Percentiles rank a stretch among this genome's conserved stretches.
These are phyloP conservation scores for Pteronura brasiliensis DNA, from an alignment of 2,113 vertebrate genomes.

Conservation along the genomic window DNA sequence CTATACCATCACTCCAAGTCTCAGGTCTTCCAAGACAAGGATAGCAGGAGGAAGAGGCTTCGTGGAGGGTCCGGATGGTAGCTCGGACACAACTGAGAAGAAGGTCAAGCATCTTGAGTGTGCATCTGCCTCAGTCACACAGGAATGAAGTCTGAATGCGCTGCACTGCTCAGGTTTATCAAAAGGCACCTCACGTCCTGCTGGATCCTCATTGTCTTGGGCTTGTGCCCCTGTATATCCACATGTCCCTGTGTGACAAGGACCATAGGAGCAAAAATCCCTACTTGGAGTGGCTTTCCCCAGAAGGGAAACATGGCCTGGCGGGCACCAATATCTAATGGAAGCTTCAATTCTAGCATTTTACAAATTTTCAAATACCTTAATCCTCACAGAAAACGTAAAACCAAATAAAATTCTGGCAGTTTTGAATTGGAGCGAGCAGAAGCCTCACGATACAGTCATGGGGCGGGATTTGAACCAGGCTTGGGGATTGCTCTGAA, in stretches of 20 bases:
- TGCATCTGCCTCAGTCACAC: not conserved
- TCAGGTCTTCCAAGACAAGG: not conserved
- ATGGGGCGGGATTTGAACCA: not conserved
- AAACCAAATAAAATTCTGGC: not conserved
- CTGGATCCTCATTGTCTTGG: not conserved
- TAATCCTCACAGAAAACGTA: not conserved
- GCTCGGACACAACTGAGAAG: not conserved
- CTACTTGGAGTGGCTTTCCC: not conserved
- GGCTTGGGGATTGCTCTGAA: not conserved
- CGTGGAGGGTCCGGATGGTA: fast-evolving
- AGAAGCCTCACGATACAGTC: not conserved
- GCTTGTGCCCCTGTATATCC: not conserved
- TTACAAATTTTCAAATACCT: not conserved
- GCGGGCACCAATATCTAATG: not conserved
- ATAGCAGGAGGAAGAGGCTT: not conserved
- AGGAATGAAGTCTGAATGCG: not conserved
- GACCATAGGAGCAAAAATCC: no score
- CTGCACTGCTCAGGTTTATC: no score
- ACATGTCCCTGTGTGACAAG: fast-evolving
- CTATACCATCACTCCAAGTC: not conserved
- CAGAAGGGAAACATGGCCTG: not conserved
- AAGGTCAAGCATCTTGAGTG: fast-evolving
- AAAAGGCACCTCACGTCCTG: not conserved
- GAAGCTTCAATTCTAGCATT: not conserved
- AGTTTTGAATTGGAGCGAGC: not conserved